A percentile compares a stretch with the other conserved stretches of the same genome.
Evolutionary conservation across 2,797 vertebrate genomes (phyloP).

Genomic region (Pangasius mekongensis): DNA sequence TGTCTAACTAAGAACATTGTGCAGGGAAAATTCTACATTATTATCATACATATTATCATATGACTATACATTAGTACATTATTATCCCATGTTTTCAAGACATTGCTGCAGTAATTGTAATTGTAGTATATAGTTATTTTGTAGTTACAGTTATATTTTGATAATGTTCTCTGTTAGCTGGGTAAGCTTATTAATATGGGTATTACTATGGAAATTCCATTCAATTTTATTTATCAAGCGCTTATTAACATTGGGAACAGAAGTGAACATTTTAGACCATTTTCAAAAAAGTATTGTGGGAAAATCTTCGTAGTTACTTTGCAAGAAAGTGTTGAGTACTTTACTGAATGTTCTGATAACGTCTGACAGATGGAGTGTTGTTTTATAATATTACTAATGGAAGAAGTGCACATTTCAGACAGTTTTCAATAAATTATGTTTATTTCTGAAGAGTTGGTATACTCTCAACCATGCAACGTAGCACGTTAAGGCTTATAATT

Average conservation of each 20-base stretch:
- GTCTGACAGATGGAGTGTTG: not conserved
- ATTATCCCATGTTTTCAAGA: not conserved
- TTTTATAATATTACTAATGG: not conserved
- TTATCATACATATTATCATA: not conserved
- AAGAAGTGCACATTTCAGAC: slow-evolving; percentile 32
- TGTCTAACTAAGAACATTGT: not conserved
- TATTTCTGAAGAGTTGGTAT: slow-evolving; percentile 83
- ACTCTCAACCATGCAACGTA: slow-evolving; percentile 94
- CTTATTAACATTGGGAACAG: not conserved
- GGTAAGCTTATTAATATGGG: not conserved
- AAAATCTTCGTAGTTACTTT: not conserved
- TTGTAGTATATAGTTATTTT: not conserved
- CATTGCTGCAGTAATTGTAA: not conserved
- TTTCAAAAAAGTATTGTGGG: slow-evolving; percentile 73
- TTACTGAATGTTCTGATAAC: not conserved
- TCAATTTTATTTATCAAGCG: not conserved
- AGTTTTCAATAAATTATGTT: slow-evolving; percentile 85
- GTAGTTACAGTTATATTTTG: not conserved
- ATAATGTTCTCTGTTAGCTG: not conserved
- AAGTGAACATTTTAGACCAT: slow-evolving; percentile 43
- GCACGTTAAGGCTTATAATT: slow-evolving; percentile 88
- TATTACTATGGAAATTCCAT: not conserved
- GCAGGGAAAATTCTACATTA: not conserved
- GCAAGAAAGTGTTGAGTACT: not conserved
- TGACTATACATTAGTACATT: too few relatives aligned